These are phyloP conservation scores for Proterorhinus semilunaris DNA, from an alignment of 2,113 vertebrate genomes.

Conservation along the genomic window DNA sequence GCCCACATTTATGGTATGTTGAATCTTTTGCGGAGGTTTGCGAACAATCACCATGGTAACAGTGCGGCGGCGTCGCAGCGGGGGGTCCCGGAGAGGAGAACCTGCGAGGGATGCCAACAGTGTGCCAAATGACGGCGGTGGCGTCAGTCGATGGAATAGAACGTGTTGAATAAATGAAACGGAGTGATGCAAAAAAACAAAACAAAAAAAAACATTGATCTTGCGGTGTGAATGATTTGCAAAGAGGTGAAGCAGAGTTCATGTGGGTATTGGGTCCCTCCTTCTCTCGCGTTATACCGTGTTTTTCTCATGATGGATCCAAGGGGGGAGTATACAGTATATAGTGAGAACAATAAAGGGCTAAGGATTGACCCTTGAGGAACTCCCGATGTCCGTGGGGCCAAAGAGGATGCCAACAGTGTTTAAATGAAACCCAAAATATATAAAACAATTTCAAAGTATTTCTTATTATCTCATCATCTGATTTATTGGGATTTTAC, in stretches of 20 bases:
- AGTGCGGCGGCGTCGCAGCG: not conserved
- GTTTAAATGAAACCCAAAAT: no score
- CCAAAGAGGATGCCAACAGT: no score
- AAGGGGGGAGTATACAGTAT: no score
- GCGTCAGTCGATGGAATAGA: not conserved
- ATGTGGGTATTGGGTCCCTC: not conserved
- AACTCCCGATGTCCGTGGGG: no score
- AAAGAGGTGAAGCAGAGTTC: conserved; percentile 3
- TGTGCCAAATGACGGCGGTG: not conserved
- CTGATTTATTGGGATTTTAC: no score
- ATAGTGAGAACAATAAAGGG: no score
- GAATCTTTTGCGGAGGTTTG: not conserved
- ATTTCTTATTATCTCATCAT: no score
- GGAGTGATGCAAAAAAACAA: not conserved
- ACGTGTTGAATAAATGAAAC: not conserved
- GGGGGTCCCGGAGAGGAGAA: not conserved
- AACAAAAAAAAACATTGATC: not conserved
- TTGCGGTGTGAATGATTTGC: not conserved
- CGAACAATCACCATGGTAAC: not conserved
- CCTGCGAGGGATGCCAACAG: not conserved
- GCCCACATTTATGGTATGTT: not conserved
- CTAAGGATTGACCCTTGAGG: no score
- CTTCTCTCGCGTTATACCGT: no score
- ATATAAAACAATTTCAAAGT: no score
- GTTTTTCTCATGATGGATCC: no score